phyloP scores from a whole-genome alignment of 2,797 vertebrate species.

The Pangasius sanitwongsei region DNA sequence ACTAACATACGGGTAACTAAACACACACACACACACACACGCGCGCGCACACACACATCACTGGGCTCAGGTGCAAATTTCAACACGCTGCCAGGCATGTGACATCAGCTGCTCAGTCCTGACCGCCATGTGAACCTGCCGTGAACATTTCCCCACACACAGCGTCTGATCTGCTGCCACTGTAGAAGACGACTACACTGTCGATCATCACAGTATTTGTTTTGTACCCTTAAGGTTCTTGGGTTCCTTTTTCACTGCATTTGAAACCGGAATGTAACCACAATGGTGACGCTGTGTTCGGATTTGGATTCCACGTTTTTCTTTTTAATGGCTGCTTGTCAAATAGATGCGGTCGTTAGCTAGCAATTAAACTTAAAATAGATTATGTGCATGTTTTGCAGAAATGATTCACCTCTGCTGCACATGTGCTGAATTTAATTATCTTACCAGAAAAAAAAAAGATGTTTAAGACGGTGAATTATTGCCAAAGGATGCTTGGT shows the following conservation, averaged over 20 bases:
- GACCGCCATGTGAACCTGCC: background rate
- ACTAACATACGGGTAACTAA: background rate
- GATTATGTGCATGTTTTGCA: background rate
- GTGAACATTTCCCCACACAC: background rate
- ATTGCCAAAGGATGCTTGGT: background rate
- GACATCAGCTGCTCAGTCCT: conserved; percentile 19
- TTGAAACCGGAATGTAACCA: background rate
- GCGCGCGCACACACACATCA: conserved; percentile 7
- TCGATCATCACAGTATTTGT: too few relatives aligned
- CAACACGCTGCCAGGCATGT: conserved; percentile 32
- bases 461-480: background rate
- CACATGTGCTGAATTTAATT: background rate
- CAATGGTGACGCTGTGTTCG: background rate
- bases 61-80: conserved; percentile 24
- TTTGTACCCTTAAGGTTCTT: too few relatives aligned
- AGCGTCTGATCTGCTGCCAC: background rate
- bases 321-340: background rate
- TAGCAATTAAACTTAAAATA: conserved; percentile 5
- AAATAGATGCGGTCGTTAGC: background rate
- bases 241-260: background rate
- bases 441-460: background rate
- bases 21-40: conserved; percentile 17
- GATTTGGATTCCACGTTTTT: background rate
- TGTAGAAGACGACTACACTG: background rate
- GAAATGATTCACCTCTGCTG: background rate